A percentile compares a stretch with the other conserved stretches of the same genome.
Evolutionary conservation across 2,888 invertebrate genomes (phyloP).

Genomic region (Stenichneumon culpator): DNA sequence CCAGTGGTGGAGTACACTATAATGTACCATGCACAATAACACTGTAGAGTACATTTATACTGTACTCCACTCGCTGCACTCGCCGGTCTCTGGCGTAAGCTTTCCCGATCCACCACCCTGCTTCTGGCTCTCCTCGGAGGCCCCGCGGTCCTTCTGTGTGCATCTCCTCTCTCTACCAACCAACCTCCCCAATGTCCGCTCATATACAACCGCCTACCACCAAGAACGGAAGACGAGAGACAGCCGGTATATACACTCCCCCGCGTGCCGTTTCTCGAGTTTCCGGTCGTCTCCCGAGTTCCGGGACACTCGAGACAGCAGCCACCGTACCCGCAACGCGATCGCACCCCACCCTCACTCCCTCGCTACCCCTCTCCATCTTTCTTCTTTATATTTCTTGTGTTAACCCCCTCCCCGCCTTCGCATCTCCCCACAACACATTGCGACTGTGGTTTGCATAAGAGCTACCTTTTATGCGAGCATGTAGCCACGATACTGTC

Average conservation of each 20-base stretch:
- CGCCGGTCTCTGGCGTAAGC: conserved; percentile 31
- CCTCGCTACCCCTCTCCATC: conserved; percentile 9
- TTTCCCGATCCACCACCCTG: conserved; percentile 24
- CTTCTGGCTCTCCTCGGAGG: conserved; percentile 25
- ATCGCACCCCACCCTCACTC: conserved; percentile 4
- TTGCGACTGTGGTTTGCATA: conserved; percentile 55
- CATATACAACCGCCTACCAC: conserved; percentile 39
- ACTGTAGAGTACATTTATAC: conserved; percentile 20
- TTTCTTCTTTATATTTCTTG: conserved; percentile 17
- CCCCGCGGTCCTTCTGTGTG: conserved; percentile 22
- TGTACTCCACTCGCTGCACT: background rate
- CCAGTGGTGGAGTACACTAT: conserved; percentile 13
- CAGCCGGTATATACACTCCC: conserved; percentile 40
- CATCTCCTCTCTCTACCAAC: conserved; percentile 33
- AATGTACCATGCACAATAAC: conserved; percentile 7
- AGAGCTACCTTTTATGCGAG: conserved; percentile 44
- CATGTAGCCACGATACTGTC: conserved; percentile 1
- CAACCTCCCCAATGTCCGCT: conserved; percentile 30
- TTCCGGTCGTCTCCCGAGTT: conserved; percentile 65
- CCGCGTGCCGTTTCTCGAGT: conserved; percentile 64
- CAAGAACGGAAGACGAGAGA: conserved; percentile 47
- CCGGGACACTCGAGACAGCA: conserved; percentile 61
- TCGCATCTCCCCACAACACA: conserved; percentile 4
- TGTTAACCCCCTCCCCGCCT: background rate
- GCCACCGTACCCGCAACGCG: conserved; percentile 34